Percentiles rank a stretch among this genome's conserved stretches.
Conservation (phyloP, 92 coral and sea anemone genomes). For the Nematostella vectensis region DNA sequence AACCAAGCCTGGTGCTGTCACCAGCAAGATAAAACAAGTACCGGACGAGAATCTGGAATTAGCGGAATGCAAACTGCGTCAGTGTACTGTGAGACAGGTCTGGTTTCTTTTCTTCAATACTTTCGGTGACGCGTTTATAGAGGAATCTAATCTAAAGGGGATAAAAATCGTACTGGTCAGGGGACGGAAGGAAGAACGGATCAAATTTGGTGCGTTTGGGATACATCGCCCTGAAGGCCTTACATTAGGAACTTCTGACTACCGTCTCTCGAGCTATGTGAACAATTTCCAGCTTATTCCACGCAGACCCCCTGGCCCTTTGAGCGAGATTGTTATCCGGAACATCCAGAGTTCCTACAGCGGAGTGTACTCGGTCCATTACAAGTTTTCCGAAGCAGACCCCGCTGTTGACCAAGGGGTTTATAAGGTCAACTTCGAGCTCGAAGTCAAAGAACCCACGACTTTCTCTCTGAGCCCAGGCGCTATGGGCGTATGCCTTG, state of each 20-base stretch:
- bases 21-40: conserved; percentile 12
- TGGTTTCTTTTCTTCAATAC: conserved; percentile 83
- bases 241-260: conserved; percentile 25
- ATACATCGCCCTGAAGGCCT: conserved; percentile 58
- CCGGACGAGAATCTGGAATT: conserved; percentile 42
- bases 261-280: conserved; percentile 25
- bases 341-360: conserved; percentile 23
- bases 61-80: conserved; percentile 60
- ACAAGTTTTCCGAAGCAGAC: conserved; percentile 74
- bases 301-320: conserved; percentile 41
- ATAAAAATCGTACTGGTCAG: conserved; percentile 53
- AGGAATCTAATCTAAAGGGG: conserved; percentile 46
- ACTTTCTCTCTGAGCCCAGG: conserved; percentile 47
- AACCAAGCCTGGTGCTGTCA: conserved; percentile 34
- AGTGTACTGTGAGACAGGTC: conserved; percentile 87
- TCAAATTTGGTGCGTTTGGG: conserved; percentile 85
- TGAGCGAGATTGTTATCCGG: conserved; percentile 30
- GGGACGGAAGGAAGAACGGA: conserved; percentile 34
- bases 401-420: conserved; percentile 44
- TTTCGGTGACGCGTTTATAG: conserved; percentile 49
- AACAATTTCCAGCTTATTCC: conserved; percentile 15
- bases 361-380: conserved; percentile 64
- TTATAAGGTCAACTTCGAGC: conserved; percentile 52
- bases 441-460: conserved; percentile 62
- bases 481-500: conserved; percentile 41